Evolutionary conservation across 1,140 invertebrate genomes (phyloP).

Genomic region (Drosophila ambigua): DNA sequence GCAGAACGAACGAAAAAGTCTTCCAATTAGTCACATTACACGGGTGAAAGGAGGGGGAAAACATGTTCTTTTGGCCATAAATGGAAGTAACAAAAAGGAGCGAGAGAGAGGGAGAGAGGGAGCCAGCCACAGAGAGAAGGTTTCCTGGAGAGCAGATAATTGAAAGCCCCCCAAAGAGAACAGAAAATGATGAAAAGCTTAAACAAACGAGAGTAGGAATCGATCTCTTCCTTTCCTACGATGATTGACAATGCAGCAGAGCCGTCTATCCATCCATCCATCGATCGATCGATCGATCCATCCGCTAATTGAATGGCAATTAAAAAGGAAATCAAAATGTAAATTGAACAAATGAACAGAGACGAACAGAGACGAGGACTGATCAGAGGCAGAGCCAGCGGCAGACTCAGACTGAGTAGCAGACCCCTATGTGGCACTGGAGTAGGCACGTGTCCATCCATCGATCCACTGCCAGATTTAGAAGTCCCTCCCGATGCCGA

Average conservation of each 20-base stretch:
- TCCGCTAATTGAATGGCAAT: conserved; percentile 36
- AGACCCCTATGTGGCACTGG: neutral
- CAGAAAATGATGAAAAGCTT: neutral
- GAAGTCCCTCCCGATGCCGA: conserved; percentile 2
- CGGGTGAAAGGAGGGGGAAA: conserved; percentile 3
- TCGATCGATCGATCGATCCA: neutral
- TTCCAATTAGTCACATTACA: conserved; percentile 42
- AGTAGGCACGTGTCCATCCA: conserved; percentile 40
- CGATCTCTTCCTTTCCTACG: neutral
- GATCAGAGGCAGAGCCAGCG: neutral
- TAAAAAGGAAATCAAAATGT: conserved; percentile 41
- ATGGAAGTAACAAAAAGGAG: conserved; percentile 6
- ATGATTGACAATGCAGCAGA: conserved; percentile 20
- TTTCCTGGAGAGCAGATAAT: conserved; percentile 20
- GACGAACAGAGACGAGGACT: neutral
- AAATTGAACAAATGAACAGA: conserved; percentile 26
- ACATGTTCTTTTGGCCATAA: conserved; percentile 19
- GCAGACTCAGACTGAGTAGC: too few relatives aligned
- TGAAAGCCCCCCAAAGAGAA: conserved; percentile 3
- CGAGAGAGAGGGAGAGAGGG: neutral
- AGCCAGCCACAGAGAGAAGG: conserved; percentile 11
- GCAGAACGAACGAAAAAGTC: conserved; percentile 3
- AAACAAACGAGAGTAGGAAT: neutral
- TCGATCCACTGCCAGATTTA: conserved; percentile 29
- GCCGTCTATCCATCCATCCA: neutral